Evolutionary conservation across 2,797 vertebrate genomes (phyloP).

Genomic region (Otolemur crassicaudatus): DNA sequence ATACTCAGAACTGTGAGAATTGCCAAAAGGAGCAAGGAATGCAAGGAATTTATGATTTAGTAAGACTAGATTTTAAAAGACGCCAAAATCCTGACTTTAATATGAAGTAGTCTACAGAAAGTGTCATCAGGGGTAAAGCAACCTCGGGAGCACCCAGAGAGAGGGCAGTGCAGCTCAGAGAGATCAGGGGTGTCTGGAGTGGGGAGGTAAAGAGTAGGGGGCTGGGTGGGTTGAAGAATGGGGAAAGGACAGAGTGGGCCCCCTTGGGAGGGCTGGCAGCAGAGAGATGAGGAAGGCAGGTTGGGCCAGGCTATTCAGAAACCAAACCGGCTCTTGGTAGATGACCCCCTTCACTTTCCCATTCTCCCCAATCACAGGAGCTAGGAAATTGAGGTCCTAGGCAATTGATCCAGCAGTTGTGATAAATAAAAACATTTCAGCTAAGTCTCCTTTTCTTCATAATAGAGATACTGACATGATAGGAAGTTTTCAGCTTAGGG

Average conservation of each 20-base stretch:
- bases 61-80: neutral
- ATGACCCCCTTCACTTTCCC: neutral
- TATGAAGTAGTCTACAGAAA: neutral
- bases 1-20: neutral
- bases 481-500: too few species aligned
- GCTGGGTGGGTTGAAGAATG: fast-evolving
- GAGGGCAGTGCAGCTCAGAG: neutral
- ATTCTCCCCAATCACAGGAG: too few species aligned
- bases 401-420: too few species aligned
- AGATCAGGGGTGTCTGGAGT: neutral
- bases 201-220: neutral
- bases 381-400: too few species aligned
- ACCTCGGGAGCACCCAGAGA: neutral
- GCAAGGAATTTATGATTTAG: neutral
- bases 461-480: too few species aligned
- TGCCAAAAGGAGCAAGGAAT: neutral
- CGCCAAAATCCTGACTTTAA: neutral
- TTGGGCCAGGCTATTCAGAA: neutral
- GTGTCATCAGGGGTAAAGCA: neutral
- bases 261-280: too few species aligned
- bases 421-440: too few species aligned
- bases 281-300: neutral
- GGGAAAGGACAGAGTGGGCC: fast-evolving
- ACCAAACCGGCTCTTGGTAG: neutral
- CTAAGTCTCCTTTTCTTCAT: too few species aligned